Percentiles rank a stretch among this genome's conserved stretches.
phyloP scores from a whole-genome alignment of 2,797 vertebrate genomes.

The Triplophysa yarkandensis region DNA sequence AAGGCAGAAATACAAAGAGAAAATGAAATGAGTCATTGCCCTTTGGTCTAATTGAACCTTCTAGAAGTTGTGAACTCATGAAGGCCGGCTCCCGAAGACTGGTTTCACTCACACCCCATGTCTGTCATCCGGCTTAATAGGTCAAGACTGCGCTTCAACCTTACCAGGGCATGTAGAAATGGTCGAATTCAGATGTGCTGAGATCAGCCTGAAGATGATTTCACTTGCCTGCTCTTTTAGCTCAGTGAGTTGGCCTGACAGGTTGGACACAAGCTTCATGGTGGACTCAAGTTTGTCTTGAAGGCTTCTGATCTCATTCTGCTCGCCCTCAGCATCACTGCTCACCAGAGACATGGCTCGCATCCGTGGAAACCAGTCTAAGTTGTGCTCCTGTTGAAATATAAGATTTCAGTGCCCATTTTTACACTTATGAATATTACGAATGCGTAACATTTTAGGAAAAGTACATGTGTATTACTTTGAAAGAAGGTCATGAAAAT shows the following conservation, averaged over 20 bases:
- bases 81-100: conserved; percentile 63
- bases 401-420: neutral
- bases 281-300: conserved; percentile 98
- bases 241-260: conserved; percentile 93
- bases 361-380: conserved; percentile 98
- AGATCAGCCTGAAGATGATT: neutral
- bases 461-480: neutral
- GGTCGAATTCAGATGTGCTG: neutral
- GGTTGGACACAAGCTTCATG: conserved; percentile 94
- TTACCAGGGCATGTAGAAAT: neutral
- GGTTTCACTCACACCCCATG: conserved; percentile 6
- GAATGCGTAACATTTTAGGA: too few species aligned
- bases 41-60: conserved; percentile 63
- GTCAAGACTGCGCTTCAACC: neutral
- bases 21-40: conserved; percentile 63
- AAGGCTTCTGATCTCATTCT: conserved; percentile 94
- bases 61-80: neutral
- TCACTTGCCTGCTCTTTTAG: conserved; percentile 91
- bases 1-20: conserved; percentile 24
- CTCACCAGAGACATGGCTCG: conserved; percentile 97
- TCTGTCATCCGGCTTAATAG: neutral
- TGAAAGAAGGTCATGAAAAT: too few species aligned
- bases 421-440: too few species aligned
- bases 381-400: conserved; percentile 86
- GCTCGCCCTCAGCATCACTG: conserved; percentile 94